Base-by-base conservation (phyloP, 2,888 invertebrate genomes). In the Clitarchus hookeri region DNA sequence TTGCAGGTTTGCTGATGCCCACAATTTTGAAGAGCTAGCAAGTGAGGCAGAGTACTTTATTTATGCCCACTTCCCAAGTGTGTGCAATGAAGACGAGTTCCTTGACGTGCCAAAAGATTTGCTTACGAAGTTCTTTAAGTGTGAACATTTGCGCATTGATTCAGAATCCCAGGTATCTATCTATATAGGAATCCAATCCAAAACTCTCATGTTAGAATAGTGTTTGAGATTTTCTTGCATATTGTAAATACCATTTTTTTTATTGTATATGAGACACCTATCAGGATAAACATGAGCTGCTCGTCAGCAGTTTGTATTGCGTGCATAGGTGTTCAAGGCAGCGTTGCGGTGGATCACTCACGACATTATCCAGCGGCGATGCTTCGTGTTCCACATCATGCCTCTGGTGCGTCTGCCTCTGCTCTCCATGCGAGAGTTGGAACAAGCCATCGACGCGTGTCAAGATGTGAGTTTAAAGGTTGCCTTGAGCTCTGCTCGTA, bases 291-390 rank as follows among this genome's bases (percentile, higher is more conserved):
- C 36, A 36, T 36, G 36, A 36, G 36, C 36, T 36, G 36, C 36
- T 4, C 36, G 4, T 36, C 36, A 36, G 36, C 36, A 36, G 36
- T 36, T 36, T 36, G 36, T 36, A 36, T 48, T 16, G 48, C 12
- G 16, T 48, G 87, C 87, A 79, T 90, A 96, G 95, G 95, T 97
- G 87, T 95, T 98, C 91, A 95, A 96, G 91, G 96, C 97, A 86
- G 98, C 97, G 26, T 92, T 98, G 88, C 94, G 96, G 89, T 98
- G 98, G 98, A 94, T 98, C 84, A 95, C 95, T 88, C 95, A 97
- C 90, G 96, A 97, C 90, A 94, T 96, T 25, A 92, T 94, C 26
- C 94, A 95, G 85, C 93, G 98, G 86, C 94, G 97, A 88, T 95
- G 96, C 87, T 96, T 95, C 91, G 96, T 98, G 88, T 97, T 97